Evolutionary conservation across 2,888 invertebrate genomes (phyloP).

Genomic region (Chouioia cunea): DNA sequence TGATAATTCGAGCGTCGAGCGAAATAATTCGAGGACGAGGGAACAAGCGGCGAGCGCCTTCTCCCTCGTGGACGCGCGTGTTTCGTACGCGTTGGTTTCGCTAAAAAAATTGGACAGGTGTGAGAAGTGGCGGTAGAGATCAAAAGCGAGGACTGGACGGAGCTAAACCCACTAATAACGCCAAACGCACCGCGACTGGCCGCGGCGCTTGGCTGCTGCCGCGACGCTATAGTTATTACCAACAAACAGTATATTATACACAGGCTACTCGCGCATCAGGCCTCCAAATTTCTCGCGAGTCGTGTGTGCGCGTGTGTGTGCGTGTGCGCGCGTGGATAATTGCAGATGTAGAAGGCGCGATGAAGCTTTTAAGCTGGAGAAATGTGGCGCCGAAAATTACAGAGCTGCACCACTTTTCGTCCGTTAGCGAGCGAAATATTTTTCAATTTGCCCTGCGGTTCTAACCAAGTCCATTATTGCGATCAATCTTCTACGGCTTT

Average conservation of each 20-base stretch:
- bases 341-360: conserved; percentile 12
- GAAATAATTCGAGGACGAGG: not conserved
- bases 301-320: conserved; percentile 19
- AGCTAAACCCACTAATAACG: conserved; percentile 36
- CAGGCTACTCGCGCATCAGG: conserved; percentile 20
- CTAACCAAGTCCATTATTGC: too few relatives aligned
- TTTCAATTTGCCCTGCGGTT: too few relatives aligned
- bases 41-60: not conserved
- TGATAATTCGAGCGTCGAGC: not conserved
- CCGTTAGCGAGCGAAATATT: too few relatives aligned
- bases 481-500: too few relatives aligned
- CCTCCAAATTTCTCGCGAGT: conserved; percentile 19
- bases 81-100: too few relatives aligned
- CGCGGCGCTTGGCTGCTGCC: not conserved
- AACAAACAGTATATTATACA: not conserved
- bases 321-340: conserved; percentile 16
- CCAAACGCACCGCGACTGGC: not conserved
- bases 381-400: conserved; percentile 29
- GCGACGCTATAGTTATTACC: not conserved
- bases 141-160: conserved; percentile 21
- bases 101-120: conserved; percentile 40
- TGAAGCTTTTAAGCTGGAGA: conserved; percentile 15
- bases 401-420: not conserved
- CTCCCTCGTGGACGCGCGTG: not conserved
- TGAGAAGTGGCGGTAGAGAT: conserved; percentile 23